Evolutionary conservation across 2,113 vertebrate species (phyloP).

Genomic region (Indicator maculatus): DNA sequence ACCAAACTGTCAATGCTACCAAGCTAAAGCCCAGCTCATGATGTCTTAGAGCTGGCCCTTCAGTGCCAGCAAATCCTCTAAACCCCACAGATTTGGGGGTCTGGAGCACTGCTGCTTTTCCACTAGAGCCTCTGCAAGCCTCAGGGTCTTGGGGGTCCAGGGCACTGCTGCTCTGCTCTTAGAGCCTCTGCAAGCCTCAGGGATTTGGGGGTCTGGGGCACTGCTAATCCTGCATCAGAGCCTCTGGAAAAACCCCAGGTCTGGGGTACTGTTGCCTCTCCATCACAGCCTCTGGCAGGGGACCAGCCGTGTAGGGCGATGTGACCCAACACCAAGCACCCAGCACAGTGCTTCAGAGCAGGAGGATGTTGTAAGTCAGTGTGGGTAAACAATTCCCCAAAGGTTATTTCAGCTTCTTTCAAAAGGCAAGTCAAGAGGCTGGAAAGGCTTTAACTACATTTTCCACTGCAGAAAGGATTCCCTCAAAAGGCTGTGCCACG

Average conservation of each 20-base stretch:
- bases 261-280: too few species aligned
- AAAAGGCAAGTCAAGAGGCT: not conserved
- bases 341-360: not conserved
- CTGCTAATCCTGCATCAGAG: too few species aligned
- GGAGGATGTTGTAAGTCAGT: not conserved
- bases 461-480: rapidly evolving
- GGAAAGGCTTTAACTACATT: not conserved
- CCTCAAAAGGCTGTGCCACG: rapidly evolving
- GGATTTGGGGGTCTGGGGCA: too few species aligned
- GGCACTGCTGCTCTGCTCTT: too few species aligned
- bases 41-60: slow-evolving; percentile 28
- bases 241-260: too few species aligned
- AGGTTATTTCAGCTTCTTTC: not conserved
- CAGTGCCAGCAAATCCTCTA: not conserved
- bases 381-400: not conserved
- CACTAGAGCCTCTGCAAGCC: not conserved
- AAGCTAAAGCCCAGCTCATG: not conserved
- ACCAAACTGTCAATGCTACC: slow-evolving; percentile 32
- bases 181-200: too few species aligned
- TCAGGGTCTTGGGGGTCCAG: too few species aligned
- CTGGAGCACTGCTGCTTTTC: not conserved
- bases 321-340: not conserved
- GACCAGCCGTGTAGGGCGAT: rapidly evolving
- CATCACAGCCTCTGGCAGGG: too few species aligned
- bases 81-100: not conserved